Conservation (phyloP, 2,113 vertebrate genomes). For the Pangasianodon hypophthalmus region DNA sequence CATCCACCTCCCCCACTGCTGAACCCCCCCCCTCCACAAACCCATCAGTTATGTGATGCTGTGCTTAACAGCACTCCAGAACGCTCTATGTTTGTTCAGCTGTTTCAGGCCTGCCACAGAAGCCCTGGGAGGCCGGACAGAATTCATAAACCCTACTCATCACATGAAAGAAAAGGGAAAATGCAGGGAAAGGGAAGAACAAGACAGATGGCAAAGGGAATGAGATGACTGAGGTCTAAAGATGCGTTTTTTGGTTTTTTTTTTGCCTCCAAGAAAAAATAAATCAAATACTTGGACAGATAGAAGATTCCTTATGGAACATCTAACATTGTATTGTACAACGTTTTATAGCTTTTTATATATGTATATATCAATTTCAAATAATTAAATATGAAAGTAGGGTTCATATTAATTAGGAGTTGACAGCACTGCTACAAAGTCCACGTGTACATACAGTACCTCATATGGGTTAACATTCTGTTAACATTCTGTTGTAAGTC, state of each 20-base stretch:
- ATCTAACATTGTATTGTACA: neutral
- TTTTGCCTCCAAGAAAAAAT: slow-evolving; percentile 42
- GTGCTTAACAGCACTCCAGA: slow-evolving; percentile 54
- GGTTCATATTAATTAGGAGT: neutral
- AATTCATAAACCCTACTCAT: slow-evolving; percentile 78
- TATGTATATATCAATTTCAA: no score
- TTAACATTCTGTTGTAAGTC: neutral
- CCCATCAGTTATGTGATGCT: slow-evolving; percentile 54
- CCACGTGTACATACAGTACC: neutral
- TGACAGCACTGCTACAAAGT: neutral
- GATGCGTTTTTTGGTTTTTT: slow-evolving; percentile 58
- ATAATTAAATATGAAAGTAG: neutral
- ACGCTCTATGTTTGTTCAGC: slow-evolving; percentile 76
- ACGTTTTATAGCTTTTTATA: neutral
- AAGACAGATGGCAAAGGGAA: slow-evolving; percentile 54
- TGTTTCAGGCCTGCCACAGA: slow-evolving; percentile 71
- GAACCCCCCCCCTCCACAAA: neutral
- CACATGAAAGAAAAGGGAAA: slow-evolving; percentile 57
- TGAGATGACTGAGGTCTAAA: slow-evolving; percentile 63
- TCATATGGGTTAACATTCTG: neutral
- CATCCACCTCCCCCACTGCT: slow-evolving; percentile 27
- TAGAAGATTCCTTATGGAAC: neutral
- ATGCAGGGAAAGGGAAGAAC: slow-evolving; percentile 34
- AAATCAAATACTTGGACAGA: neutral
- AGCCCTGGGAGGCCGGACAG: slow-evolving; percentile 72